These are phyloP conservation scores for Oryzias celebensis DNA, from an alignment of 2,113 vertebrate species.

Conservation along the genomic window DNA sequence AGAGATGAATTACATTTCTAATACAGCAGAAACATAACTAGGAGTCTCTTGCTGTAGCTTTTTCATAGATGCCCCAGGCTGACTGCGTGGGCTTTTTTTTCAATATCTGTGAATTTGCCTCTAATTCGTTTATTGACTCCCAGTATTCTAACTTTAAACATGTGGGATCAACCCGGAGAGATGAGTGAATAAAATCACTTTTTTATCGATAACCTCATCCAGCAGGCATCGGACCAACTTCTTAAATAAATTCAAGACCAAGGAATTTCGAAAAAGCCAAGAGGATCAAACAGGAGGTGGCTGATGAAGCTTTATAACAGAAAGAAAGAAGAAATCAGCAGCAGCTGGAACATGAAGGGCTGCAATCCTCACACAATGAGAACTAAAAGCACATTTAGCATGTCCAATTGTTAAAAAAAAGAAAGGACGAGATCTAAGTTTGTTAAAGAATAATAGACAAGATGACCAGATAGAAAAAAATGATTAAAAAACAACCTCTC, in stretches of 20 bases:
- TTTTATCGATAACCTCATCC: constrained; percentile 17
- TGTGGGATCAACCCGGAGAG: constrained; percentile 14
- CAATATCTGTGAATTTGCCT: constrained; percentile 60
- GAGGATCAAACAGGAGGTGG: constrained; percentile 32
- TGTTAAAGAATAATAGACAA: constrained; percentile 9
- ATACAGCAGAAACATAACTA: constrained; percentile 43
- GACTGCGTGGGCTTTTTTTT: constrained; percentile 50
- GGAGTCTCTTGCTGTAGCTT: constrained; percentile 18
- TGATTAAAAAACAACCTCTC: constrained; percentile 31
- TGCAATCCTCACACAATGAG: constrained; percentile 42
- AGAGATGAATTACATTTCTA: constrained; percentile 49
- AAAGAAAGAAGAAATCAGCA: constrained; percentile 48
- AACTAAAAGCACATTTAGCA: constrained; percentile 24
- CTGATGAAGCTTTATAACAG: constrained; percentile 8
- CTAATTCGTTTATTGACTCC: constrained; percentile 56
- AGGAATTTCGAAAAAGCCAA: too few species aligned
- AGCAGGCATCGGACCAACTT: constrained; percentile 20
- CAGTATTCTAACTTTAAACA: constrained; percentile 43
- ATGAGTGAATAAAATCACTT: constrained; percentile 15
- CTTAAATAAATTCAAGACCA: constrained; percentile 28
- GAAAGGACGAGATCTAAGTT: neutral
- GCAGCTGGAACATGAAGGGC: constrained; percentile 59
- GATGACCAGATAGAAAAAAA: constrained; percentile 20
- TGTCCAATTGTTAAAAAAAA: constrained; percentile 8
- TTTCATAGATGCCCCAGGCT: constrained; percentile 52